Percentiles rank a stretch among this genome's conserved stretches.
Evolutionary conservation across 1,140 invertebrate species (phyloP).

Genomic region (Atta texana): DNA sequence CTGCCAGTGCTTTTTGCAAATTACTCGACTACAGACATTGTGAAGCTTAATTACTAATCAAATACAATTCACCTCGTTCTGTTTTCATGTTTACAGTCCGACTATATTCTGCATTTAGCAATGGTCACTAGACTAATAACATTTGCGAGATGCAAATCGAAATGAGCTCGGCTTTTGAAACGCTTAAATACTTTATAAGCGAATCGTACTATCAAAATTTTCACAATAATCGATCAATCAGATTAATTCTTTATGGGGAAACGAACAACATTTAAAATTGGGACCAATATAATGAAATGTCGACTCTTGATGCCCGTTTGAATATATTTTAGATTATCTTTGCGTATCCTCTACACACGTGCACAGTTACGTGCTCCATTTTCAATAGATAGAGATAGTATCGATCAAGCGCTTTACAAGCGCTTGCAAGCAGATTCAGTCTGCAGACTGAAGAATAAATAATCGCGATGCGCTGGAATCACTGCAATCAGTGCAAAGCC

Average conservation of each 20-base stretch:
- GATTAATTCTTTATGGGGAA: neutral
- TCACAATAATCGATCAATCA: neutral
- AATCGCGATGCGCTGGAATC: constrained; percentile 25
- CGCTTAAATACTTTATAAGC: neutral
- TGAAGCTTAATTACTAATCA: constrained; percentile 38
- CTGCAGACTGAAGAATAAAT: constrained; percentile 28
- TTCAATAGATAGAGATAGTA: constrained; percentile 34
- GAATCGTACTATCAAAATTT: neutral
- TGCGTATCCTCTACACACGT: neutral
- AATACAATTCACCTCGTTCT: constrained; percentile 11
- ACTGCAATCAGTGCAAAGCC: constrained; percentile 10
- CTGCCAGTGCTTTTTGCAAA: constrained; percentile 20
- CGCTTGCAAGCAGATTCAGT: constrained; percentile 19
- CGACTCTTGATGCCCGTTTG: neutral
- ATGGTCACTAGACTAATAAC: constrained; percentile 42
- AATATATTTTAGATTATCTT: constrained; percentile 44
- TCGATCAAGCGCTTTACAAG: constrained; percentile 32
- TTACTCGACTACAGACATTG: constrained; percentile 13
- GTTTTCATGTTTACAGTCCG: constrained; percentile 26
- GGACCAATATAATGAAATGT: neutral
- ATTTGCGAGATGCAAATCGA: constrained; percentile 18
- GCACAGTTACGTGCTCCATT: constrained; percentile 5
- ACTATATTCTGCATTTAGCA: constrained; percentile 36
- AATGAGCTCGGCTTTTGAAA: neutral
- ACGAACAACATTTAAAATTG: neutral